phyloP scores from a whole-genome alignment of 1,140 invertebrate species.

The Diachasmimorpha longicaudata region DNA sequence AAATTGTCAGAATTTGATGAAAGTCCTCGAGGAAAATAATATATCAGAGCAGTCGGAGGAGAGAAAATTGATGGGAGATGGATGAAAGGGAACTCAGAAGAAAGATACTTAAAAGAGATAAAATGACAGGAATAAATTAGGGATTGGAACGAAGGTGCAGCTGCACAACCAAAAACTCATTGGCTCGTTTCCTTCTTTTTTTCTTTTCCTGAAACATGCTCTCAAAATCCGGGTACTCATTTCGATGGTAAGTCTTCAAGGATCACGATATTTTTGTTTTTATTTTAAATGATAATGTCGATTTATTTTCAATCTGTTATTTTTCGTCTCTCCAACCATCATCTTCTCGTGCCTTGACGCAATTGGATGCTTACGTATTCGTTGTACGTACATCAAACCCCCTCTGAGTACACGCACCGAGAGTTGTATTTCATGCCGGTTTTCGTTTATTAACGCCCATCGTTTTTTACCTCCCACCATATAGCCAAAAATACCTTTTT shows the following conservation, averaged over 20 bases:
- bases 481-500: not conserved
- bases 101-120: conserved; percentile 33
- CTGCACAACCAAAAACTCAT: conserved; percentile 43
- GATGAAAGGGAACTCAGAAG: conserved; percentile 13
- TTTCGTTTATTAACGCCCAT: too few relatives aligned
- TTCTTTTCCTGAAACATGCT: conserved; percentile 21
- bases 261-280: conserved; percentile 5
- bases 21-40: conserved; percentile 32
- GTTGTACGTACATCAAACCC: not conserved
- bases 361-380: conserved; percentile 12
- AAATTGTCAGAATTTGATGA: not conserved
- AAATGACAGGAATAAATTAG: conserved; percentile 39
- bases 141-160: conserved; percentile 35
- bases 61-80: conserved; percentile 12
- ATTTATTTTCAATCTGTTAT: not conserved
- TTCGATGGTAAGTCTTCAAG: conserved; percentile 15
- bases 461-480: not conserved
- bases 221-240: not conserved
- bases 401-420: not conserved
- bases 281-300: not conserved
- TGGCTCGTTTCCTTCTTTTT: conserved; percentile 31
- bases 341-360: not conserved
- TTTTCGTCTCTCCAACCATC: not conserved
- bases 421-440: not conserved
- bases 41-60: conserved; percentile 32